Conservation (phyloP, 2,113 vertebrate genomes). For the Epinephelus fuscoguttatus region DNA sequence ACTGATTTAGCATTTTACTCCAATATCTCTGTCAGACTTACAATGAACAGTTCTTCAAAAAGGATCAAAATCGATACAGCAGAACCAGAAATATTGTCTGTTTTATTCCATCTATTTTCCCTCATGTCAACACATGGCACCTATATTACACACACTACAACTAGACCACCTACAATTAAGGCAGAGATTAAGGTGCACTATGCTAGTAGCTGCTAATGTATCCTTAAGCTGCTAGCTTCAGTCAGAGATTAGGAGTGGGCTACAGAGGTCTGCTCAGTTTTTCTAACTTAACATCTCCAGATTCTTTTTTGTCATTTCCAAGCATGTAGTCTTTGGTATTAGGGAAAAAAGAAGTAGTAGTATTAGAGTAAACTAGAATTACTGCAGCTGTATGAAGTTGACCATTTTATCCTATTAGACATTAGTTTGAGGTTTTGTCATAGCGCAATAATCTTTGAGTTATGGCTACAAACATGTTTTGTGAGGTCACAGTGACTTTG, state of each 20-base stretch:
- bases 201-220: not conserved
- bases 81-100: not conserved
- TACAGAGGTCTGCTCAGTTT: not conserved
- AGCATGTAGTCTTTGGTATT: not conserved
- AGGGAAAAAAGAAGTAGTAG: too few species aligned
- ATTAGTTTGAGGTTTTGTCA: too few species aligned
- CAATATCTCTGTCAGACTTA: too few species aligned
- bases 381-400: too few species aligned
- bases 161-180: not conserved
- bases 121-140: not conserved
- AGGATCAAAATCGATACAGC: not conserved
- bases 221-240: not conserved
- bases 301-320: not conserved
- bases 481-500: too few species aligned
- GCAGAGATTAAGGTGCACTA: not conserved
- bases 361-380: too few species aligned
- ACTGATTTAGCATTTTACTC: too few species aligned
- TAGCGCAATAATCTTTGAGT: too few species aligned
- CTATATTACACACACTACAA: slow-evolving; percentile 13
- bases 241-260: not conserved
- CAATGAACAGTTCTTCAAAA: too few species aligned
- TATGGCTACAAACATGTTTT: too few species aligned
- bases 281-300: not conserved
- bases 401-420: too few species aligned
- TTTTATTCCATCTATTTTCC: not conserved